These are phyloP conservation scores for Heloderma charlesbogerti DNA, from an alignment of 2,113 vertebrate species.

Conservation along the genomic window DNA sequence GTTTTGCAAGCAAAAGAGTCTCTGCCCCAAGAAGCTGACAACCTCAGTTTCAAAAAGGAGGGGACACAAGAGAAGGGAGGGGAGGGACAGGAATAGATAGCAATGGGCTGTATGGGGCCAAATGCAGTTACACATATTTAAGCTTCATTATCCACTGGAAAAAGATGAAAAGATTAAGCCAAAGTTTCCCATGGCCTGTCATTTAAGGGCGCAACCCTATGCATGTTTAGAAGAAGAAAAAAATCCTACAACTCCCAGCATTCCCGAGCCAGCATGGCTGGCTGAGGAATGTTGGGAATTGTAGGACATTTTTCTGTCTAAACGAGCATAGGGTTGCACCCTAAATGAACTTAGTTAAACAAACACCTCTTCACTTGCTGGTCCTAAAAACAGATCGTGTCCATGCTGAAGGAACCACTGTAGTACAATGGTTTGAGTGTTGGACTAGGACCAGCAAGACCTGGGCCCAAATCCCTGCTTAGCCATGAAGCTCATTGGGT, in stretches of 20 bases:
- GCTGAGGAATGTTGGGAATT: too few relatives aligned
- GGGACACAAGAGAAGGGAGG: too few relatives aligned
- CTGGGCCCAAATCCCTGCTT: background rate
- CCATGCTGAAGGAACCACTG: background rate
- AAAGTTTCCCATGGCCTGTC: background rate
- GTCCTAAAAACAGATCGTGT: background rate
- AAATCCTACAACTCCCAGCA: too few relatives aligned
- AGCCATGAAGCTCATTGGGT: background rate
- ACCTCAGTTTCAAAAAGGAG: too few relatives aligned
- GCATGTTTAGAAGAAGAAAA: too few relatives aligned
- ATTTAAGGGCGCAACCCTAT: too few relatives aligned
- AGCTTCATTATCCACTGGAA: background rate
- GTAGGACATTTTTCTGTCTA: too few relatives aligned
- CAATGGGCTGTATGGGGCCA: too few relatives aligned
- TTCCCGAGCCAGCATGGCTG: too few relatives aligned
- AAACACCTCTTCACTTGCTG: background rate
- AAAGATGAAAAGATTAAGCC: background rate
- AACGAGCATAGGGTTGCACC: too few relatives aligned
- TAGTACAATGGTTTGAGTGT: background rate
- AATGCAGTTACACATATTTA: too few relatives aligned
- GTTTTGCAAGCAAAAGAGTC: background rate
- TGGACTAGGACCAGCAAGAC: background rate
- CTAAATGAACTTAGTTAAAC: background rate
- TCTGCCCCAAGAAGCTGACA: background rate
- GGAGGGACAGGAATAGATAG: too few relatives aligned